Base-by-base conservation (phyloP, 2,797 vertebrate species). In the Tragopan temminckii region DNA sequence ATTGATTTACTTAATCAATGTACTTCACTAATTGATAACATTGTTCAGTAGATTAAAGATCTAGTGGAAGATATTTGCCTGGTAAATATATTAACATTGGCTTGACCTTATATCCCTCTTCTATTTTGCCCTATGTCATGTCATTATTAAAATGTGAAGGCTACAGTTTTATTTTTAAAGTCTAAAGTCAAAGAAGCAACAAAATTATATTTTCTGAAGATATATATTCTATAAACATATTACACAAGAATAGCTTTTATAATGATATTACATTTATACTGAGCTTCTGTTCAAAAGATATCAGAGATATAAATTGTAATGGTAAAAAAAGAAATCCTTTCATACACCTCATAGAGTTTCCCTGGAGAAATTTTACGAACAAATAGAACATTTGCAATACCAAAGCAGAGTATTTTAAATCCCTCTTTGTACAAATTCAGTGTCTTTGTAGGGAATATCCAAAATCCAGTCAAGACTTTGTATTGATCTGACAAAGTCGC, bases 1-100 rank as follows among this genome's bases (percentile, higher is more conserved):
- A 89, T 83, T 87, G 78, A 91, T 94, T 90, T 90, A 57, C 19
- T 31, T 69, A 90, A 88, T 90, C 90, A 94, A 21, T 84, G 8
- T 67, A 90, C 45, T 90, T 90, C 53, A 62, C 38, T 93, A 89
- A 92, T 85, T 92, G 66, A 68, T 89, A 91, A 89, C 24, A 77
- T 46, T 87, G n/a, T 77, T 88, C 76, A 78, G 20, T 25, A 67
- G 63, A 59, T 80, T 81, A 93, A 90, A 89, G 58, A 66, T 89
- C 78, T 90, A 24, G 18, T 89, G 20, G 40, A 94, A 90, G 40
- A 64, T 64, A 61, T 68, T 91, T 74, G 6, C 85, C 71, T 59
- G 27, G 31, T 78, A 91, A 91, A 90, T 57, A 13, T 40, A 87
- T 88, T 91, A 27, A 80, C n/a, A 72, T 81, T 86, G 53, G 4